phyloP scores from a whole-genome alignment of 1,140 invertebrate genomes.

The Arctopsyche grandis region DNA sequence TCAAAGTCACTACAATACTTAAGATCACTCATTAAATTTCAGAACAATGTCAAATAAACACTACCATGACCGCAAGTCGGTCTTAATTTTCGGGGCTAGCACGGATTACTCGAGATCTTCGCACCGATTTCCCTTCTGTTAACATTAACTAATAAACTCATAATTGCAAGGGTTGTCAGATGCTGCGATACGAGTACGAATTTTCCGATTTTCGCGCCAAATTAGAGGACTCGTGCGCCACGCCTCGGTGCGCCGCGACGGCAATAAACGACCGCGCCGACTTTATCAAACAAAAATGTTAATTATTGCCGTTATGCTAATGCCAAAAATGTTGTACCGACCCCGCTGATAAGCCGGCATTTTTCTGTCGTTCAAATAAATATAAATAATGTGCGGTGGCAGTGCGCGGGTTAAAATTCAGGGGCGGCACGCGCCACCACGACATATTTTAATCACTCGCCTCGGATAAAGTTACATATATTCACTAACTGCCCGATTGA shows the following conservation, averaged over 20 bases:
- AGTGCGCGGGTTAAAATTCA: background rate
- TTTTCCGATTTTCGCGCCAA: background rate
- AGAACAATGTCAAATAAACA: too few relatives aligned
- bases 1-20: too few relatives aligned
- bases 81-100: too few relatives aligned
- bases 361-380: constrained; percentile 54
- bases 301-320: constrained; percentile 56
- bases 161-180: background rate
- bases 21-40: too few relatives aligned
- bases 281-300: constrained; percentile 54
- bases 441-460: background rate
- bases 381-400: constrained; percentile 50
- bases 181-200: background rate
- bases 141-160: background rate
- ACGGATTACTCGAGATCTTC: too few relatives aligned
- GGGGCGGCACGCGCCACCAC: background rate
- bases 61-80: too few relatives aligned
- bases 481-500: too few relatives aligned
- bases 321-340: constrained; percentile 54
- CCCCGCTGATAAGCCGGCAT: constrained; percentile 51
- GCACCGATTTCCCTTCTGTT: too few relatives aligned
- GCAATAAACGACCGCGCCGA: constrained; percentile 46
- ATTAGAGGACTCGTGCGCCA: constrained; percentile 27
- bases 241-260: constrained; percentile 49
- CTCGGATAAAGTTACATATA: too few relatives aligned